phyloP scores from a whole-genome alignment of 2,113 vertebrate species.

The Henicopernis longicauda region DNA sequence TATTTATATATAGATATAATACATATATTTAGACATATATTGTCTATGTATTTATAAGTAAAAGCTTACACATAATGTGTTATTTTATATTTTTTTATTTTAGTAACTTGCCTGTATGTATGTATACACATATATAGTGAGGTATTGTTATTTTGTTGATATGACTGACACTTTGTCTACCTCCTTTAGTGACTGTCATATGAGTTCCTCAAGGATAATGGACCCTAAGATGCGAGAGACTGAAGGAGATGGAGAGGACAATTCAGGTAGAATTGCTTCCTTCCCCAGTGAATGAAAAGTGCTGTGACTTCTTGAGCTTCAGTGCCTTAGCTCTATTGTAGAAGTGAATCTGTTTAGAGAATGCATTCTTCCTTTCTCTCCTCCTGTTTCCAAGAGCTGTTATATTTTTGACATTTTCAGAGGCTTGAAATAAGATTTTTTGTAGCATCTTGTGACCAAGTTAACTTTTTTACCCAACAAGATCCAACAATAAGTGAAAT shows the following conservation, averaged over 20 bases:
- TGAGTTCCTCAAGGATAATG: slow-evolving; percentile 73
- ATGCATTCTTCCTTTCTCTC: neutral
- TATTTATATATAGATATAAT: neutral
- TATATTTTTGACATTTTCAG: neutral
- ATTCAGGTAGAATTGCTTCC: slow-evolving; percentile 72
- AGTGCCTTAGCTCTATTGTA: neutral
- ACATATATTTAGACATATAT: neutral
- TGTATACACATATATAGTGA: neutral
- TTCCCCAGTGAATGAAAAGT: neutral
- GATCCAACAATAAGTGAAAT: neutral
- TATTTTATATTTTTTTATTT: neutral
- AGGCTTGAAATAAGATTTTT: neutral
- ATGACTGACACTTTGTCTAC: neutral
- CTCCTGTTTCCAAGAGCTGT: neutral
- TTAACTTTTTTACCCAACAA: neutral
- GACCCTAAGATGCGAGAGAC: slow-evolving; percentile 78
- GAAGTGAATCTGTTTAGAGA: neutral
- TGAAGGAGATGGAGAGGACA: slow-evolving; percentile 80
- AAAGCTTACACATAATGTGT: neutral
- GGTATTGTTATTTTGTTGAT: neutral
- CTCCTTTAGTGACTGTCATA: slow-evolving; percentile 59
- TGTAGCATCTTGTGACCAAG: neutral
- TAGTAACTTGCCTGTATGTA: neutral
- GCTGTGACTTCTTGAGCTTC: neutral
- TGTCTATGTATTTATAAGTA: neutral